A percentile compares a stretch with the other conserved stretches of the same genome.
These are phyloP conservation scores for Pseudopodoces humilis DNA, from an alignment of 2,113 vertebrate genomes.

Conservation along the genomic window DNA sequence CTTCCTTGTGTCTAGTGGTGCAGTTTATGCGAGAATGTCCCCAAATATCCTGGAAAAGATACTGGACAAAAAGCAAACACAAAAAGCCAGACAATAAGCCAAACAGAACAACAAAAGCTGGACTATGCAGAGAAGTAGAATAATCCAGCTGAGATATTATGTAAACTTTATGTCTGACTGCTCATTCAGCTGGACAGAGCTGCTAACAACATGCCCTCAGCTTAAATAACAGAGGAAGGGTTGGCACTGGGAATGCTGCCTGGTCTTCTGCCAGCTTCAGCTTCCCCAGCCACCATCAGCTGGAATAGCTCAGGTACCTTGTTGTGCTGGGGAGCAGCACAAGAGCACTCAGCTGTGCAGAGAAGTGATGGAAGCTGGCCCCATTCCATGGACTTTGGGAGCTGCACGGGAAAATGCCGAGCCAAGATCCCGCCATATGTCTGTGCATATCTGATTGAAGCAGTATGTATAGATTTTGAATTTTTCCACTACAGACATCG, in stretches of 20 bases:
- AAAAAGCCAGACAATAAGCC: not conserved
- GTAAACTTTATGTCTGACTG: constrained; percentile 12
- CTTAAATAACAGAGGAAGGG: not conserved
- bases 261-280: not conserved
- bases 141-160: constrained; percentile 6
- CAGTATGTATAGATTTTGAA: not conserved
- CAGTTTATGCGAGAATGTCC: not conserved
- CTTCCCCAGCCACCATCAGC: not conserved
- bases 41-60: not conserved
- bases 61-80: not conserved
- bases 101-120: not conserved
- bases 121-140: not conserved
- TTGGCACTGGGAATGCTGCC: not conserved
- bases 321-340: not conserved
- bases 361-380: accelerated
- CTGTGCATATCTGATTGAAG: not conserved
- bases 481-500: not conserved
- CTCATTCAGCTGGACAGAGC: not conserved
- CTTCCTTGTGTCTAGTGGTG: not conserved
- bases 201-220: not conserved
- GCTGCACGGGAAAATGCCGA: accelerated
- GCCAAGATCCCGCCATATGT: not conserved
- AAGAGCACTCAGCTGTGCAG: not conserved
- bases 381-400: not conserved
- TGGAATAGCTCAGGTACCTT: not conserved